A percentile compares a stretch with the other conserved stretches of the same genome.
phyloP scores from a whole-genome alignment of 2,113 vertebrate genomes.

The Cavia porcellus region DNA sequence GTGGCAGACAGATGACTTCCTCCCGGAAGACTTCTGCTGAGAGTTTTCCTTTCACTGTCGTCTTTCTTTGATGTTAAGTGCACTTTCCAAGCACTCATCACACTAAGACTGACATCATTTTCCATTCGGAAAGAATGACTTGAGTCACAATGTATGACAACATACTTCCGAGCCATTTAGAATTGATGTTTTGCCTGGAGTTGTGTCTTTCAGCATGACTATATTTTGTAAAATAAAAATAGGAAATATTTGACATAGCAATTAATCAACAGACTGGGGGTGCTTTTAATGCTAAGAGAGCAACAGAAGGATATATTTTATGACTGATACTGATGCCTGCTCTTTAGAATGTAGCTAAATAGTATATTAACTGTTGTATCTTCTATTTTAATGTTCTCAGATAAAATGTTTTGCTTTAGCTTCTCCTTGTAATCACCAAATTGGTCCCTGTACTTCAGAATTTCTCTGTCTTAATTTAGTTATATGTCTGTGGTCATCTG shows the following conservation, averaged over 20 bases:
- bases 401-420: not conserved
- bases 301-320: slow-evolving; percentile 4
- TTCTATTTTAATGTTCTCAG: not conserved
- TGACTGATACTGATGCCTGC: not conserved
- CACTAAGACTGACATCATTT: slow-evolving; percentile 20
- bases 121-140: slow-evolving; percentile 44
- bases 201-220: not conserved
- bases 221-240: not conserved
- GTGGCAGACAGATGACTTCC: not conserved
- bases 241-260: not conserved
- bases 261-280: not conserved
- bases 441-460: not conserved
- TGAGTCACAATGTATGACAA: not conserved
- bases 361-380: not conserved
- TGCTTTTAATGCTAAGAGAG: not conserved
- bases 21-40: slow-evolving; percentile 38
- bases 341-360: slow-evolving; percentile 42
- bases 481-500: not conserved
- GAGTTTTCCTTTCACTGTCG: not conserved
- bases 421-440: not conserved
- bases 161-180: not conserved
- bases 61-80: slow-evolving; percentile 62
- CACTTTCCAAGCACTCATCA: slow-evolving; percentile 60
- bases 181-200: not conserved
- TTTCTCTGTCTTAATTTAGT: not conserved